Evolutionary conservation across 2,113 vertebrate species (phyloP).

Genomic region (Physeter macrocephalus): DNA sequence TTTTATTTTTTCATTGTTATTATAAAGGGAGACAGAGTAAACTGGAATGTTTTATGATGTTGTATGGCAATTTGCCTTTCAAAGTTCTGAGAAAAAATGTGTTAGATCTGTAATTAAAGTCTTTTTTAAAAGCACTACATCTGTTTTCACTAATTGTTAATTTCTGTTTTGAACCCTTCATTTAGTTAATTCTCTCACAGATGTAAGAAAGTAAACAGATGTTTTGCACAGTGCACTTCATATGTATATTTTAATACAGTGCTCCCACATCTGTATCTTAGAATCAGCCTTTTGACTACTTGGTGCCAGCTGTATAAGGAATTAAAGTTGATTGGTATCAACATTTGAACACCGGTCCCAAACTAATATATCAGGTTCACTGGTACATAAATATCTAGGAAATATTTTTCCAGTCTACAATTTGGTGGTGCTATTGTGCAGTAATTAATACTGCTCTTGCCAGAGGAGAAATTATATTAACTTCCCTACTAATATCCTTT

Average conservation of each 20-base stretch:
- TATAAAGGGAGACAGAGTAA: constrained; percentile 74
- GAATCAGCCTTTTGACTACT: neutral
- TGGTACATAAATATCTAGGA: constrained; percentile 28
- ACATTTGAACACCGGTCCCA: neutral
- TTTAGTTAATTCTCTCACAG: constrained; percentile 64
- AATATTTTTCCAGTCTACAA: constrained; percentile 43
- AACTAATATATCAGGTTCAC: neutral
- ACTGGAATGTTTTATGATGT: constrained; percentile 80
- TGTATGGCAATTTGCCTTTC: constrained; percentile 69
- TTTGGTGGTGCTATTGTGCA: constrained; percentile 57
- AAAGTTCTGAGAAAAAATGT: constrained; percentile 64
- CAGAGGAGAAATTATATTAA: constrained; percentile 67
- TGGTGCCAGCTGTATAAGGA: constrained; percentile 29
- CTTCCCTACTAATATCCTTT: constrained; percentile 46
- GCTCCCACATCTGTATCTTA: constrained; percentile 58
- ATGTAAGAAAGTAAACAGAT: constrained; percentile 68
- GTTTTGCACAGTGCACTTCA: constrained; percentile 77
- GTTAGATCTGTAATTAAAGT: constrained; percentile 63
- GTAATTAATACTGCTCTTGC: constrained; percentile 49
- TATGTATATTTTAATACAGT: constrained; percentile 70
- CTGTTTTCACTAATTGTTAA: constrained; percentile 72
- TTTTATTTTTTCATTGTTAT: constrained; percentile 49
- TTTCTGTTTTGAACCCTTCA: constrained; percentile 67
- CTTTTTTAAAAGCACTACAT: constrained; percentile 75
- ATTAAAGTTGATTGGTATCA: neutral